Conservation (phyloP, 2,797 vertebrate genomes). For the Microctenopoma steveboyesi region DNA sequence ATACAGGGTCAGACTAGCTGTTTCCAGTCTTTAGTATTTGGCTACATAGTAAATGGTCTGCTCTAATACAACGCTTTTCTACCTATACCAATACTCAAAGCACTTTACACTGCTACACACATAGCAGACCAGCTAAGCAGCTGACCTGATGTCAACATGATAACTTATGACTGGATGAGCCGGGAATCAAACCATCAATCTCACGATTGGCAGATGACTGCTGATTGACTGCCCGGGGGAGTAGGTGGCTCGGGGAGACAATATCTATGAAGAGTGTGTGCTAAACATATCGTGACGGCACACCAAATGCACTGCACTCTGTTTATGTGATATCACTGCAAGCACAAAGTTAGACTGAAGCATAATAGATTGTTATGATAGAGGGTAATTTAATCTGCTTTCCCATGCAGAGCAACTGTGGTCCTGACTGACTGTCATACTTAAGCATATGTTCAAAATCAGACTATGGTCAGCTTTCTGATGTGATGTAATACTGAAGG, state of each 20-base stretch:
- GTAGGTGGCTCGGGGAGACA: slow-evolving; percentile 46
- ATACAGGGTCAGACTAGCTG: no score
- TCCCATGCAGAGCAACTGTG: neutral
- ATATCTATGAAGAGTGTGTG: slow-evolving; percentile 41
- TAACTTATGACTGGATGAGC: no score
- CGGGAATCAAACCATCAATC: no score
- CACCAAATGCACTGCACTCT: slow-evolving; percentile 22
- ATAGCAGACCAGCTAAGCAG: no score
- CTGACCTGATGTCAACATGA: no score
- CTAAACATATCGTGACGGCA: slow-evolving; percentile 48
- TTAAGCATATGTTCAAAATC: slow-evolving; percentile 6
- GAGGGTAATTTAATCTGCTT: slow-evolving; percentile 43
- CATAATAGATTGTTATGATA: slow-evolving; percentile 33
- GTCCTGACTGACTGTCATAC: slow-evolving; percentile 19
- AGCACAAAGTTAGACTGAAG: slow-evolving; percentile 14
- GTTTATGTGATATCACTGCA: neutral
- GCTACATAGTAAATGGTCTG: no score
- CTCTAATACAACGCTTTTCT: no score
- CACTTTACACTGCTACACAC: no score
- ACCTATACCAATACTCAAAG: no score
- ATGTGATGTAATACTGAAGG: slow-evolving; percentile 52
- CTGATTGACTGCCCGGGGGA: slow-evolving; percentile 41
- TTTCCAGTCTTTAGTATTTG: no score
- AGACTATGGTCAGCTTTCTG: slow-evolving; percentile 42
- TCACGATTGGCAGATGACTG: no score